Percentiles rank a stretch among this genome's conserved stretches.
These are phyloP conservation scores for Lophius piscatorius DNA, from an alignment of 2,113 vertebrate genomes.

Conservation along the genomic window DNA sequence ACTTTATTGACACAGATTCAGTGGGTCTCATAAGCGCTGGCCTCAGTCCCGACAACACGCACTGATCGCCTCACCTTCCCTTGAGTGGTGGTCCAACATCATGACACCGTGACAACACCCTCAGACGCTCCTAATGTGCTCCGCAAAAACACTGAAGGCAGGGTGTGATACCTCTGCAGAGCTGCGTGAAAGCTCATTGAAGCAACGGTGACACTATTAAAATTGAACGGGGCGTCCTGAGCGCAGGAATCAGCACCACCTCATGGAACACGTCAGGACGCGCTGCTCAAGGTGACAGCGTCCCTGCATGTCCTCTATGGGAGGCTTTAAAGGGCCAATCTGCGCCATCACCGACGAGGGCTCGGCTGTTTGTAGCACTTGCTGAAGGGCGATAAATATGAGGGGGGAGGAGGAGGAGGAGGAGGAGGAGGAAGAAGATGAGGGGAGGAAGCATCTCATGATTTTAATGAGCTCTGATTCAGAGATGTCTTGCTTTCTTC, in stretches of 20 bases:
- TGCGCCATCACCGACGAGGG: slow-evolving; percentile 59
- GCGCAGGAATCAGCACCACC: slow-evolving; percentile 55
- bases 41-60: slow-evolving; percentile 22
- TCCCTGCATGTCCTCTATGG: slow-evolving; percentile 46
- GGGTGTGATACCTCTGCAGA: slow-evolving; percentile 71
- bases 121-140: slow-evolving; percentile 72
- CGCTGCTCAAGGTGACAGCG: slow-evolving; percentile 64
- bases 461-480: slow-evolving; percentile 73
- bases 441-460: slow-evolving; percentile 49
- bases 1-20: too few species aligned
- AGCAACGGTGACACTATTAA: slow-evolving; percentile 75
- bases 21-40: too few species aligned
- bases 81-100: slow-evolving; percentile 60
- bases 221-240: slow-evolving; percentile 59
- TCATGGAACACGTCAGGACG: slow-evolving; percentile 32
- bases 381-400: slow-evolving; percentile 66
- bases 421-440: background rate
- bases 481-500: slow-evolving; percentile 61
- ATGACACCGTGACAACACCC: slow-evolving; percentile 75
- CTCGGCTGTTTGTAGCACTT: slow-evolving; percentile 58
- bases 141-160: slow-evolving; percentile 74
- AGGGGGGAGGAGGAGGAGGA: slow-evolving; percentile 26
- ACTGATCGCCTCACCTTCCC: slow-evolving; percentile 63
- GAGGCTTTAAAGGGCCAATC: slow-evolving; percentile 70
- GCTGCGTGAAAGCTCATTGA: slow-evolving; percentile 72